These are phyloP conservation scores for Centropyge bicolor DNA, from an alignment of 2,797 vertebrate species.

Conservation along the genomic window DNA sequence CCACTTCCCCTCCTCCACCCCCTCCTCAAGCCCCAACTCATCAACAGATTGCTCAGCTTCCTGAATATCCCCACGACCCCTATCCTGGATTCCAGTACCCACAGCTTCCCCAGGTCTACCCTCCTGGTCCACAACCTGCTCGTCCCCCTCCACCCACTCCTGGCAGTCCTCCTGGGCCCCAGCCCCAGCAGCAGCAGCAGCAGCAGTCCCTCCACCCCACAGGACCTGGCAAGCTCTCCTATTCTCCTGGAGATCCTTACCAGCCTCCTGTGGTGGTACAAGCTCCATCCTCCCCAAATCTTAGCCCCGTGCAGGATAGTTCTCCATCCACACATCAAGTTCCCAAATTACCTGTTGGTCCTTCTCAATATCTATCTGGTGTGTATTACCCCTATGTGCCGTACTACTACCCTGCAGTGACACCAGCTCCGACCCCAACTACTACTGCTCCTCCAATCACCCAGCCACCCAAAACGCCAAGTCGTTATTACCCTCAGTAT, in stretches of 20 bases:
- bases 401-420: constrained; percentile 31
- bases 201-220: constrained; percentile 3
- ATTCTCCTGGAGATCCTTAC: constrained; percentile 23
- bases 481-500: constrained; percentile 33
- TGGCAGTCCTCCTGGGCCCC: constrained; percentile 24
- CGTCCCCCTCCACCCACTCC: constrained; percentile 1
- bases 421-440: constrained; percentile 7
- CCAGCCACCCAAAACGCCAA: constrained; percentile 7
- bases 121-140: constrained; percentile 33
- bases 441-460: constrained; percentile 16
- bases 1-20: constrained; percentile 16
- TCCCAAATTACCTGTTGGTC: constrained; percentile 24
- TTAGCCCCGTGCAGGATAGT: background rate
- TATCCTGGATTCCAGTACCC: constrained; percentile 38
- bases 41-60: constrained; percentile 29
- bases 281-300: constrained; percentile 12
- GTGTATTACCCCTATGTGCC: constrained; percentile 30
- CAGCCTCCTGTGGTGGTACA: background rate
- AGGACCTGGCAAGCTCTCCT: background rate
- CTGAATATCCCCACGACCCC: constrained; percentile 20
- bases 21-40: constrained; percentile 31
- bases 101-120: constrained; percentile 46
- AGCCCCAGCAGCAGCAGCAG: background rate
- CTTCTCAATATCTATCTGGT: constrained; percentile 28
- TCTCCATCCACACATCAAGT: constrained; percentile 3